These are phyloP conservation scores for Lacerta viridis DNA, from an alignment of 2,797 vertebrate species.

Conservation along the genomic window DNA sequence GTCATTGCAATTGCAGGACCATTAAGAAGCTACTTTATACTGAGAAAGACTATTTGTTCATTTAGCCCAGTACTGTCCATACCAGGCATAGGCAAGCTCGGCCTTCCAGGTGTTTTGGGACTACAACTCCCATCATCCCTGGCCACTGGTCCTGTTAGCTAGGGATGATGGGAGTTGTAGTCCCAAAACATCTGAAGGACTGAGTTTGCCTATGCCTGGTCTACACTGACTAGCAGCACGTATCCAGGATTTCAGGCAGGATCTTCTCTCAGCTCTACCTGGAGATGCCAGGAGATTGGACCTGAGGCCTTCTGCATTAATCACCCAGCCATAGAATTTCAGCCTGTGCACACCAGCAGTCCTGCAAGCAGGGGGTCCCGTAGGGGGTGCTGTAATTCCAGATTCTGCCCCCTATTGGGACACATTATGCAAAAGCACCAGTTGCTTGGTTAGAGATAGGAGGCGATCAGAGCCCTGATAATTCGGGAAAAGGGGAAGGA, in stretches of 20 bases:
- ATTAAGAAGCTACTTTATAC: not conserved
- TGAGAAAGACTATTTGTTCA: no score
- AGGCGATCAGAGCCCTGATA: not conserved
- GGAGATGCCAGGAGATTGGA: no score
- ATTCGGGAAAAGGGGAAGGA: not conserved
- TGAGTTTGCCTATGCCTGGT: no score
- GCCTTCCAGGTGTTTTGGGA: no score
- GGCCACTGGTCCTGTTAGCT: no score
- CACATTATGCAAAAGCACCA: not conserved
- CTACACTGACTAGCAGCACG: no score
- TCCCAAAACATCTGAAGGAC: no score
- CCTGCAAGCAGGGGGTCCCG: not conserved
- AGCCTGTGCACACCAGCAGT: not conserved
- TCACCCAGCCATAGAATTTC: not conserved
- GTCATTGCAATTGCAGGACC: not conserved
- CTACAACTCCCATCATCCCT: no score
- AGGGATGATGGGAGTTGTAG: no score
- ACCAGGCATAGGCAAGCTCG: no score
- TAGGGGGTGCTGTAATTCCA: not conserved
- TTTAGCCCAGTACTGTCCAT: no score
- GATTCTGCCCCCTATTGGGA: not conserved
- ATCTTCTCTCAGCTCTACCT: not conserved
- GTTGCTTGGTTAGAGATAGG: not conserved
- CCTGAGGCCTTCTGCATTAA: no score
- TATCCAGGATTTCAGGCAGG: not conserved